phyloP scores from a whole-genome alignment of 2,797 vertebrate genomes.

The Psittacula echo region DNA sequence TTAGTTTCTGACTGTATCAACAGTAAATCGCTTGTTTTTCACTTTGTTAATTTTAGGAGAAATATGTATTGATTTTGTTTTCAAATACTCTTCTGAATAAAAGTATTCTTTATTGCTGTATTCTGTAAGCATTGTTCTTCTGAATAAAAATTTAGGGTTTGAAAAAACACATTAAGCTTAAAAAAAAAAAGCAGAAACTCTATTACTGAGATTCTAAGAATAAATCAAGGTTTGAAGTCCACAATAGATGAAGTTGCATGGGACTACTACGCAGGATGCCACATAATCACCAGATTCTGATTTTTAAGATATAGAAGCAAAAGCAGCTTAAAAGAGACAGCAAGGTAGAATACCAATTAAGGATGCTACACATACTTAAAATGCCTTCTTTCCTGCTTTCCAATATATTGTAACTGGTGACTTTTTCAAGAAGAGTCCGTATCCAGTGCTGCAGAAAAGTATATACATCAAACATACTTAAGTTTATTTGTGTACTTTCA shows the following conservation, averaged over 20 bases:
- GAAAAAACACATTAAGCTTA: neutral
- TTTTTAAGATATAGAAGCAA: neutral
- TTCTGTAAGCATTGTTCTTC: neutral
- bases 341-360: neutral
- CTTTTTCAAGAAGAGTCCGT: neutral
- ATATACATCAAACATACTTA: neutral
- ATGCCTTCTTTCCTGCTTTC: neutral
- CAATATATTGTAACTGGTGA: neutral
- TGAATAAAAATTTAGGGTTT: neutral
- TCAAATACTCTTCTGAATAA: neutral
- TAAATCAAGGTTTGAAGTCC: neutral
- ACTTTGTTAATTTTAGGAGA: neutral
- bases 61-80: constrained; percentile 12
- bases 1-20: constrained; percentile 15
- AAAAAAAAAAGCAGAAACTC: neutral
- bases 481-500: neutral
- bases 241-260: neutral
- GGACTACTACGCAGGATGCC: neutral
- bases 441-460: neutral
- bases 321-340: neutral
- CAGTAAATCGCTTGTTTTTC: neutral
- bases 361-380: neutral
- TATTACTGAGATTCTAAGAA: neutral
- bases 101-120: constrained; percentile 6
- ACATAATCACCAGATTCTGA: neutral